Base-by-base conservation (phyloP, 92 coral and sea anemone species). In the Parazoanthus darwini region DNA sequence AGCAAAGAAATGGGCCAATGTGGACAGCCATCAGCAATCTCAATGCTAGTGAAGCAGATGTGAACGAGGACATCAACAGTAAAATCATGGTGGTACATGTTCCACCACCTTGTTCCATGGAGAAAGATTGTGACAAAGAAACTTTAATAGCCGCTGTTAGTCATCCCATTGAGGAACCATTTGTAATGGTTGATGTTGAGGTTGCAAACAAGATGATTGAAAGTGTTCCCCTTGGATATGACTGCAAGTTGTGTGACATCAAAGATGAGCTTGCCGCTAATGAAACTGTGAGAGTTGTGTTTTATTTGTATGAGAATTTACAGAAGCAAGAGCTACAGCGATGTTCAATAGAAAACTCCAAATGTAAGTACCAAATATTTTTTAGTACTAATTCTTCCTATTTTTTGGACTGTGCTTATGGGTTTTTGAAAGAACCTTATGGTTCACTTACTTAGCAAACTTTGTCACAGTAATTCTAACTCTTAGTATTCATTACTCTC, bases 261-360 rank as follows among this genome's bases (percentile, higher is more conserved):
- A 90, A 88, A 25, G 70, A 85, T 33, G 91, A 90, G 50, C 88
- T 92, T 58, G 94, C 92, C 9, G 73, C 84, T 2, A 90, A 92
- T 90, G 94, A 92, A 87, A 77, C 91, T 29, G 88, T 92, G 77
- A 73, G 89, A 88, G 92, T 92, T 70, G 94, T 90, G 58, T 92
- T 90, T 85, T 92, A 87, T 56, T 90, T 92, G 82, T 88, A 92
- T 79, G 92, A 92, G 48, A 90, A 79, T 48, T 79, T 92, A 29
- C 89, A 88, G 58, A 92, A 90, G 77, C 88, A 90, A 58, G 90
- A 85, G 23, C 43, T 84, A 22, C 87, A 67, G 63, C 66, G 86
- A 25, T 92, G 93, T 88, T 87, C 91, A 59, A 91, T 71, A 15
- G 79, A 86, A 25, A 86, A 90, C 65, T 90, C 94, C 1, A 89